Base-by-base conservation (phyloP, 2,888 invertebrate genomes). In the Drosophila diplacantha region DNA sequence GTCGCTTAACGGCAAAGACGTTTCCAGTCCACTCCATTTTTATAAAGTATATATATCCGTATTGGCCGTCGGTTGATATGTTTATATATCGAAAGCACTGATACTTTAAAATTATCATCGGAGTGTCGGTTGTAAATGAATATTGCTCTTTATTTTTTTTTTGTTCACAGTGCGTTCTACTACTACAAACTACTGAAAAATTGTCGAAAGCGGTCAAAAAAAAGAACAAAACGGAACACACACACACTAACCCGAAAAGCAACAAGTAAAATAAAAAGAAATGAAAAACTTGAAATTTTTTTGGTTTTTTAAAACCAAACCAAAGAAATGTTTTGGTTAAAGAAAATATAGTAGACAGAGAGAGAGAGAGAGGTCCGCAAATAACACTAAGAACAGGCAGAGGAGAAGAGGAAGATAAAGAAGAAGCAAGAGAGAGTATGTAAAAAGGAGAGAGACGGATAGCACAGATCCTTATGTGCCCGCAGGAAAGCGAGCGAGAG, bases 51-150 rank as follows among this genome's bases (percentile, higher is more conserved):
- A 26, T 44, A 8, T 29, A 5, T 26, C 4, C 14, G 16, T 29
- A 18, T 44, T 16, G 4, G 12, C n/a, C 20, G 26, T 29, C 12
- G 50, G 35, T 51, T 29, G 29, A 20, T 44, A 50, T 55, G n/a
- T 44, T 44, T 24, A 31, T 29, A 31, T 52, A 16, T 43, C n/a
- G 1, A 1, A 44, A 18, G 31, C n/a, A 41, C 11, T 11, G 24
- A 38, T 24, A 31, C 18, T 29, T 58, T 44, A 9, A 59, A 20
- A 44, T 46, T 38, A 37, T 58, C 56, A 20, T 41, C 41, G 1
- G 41, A 34, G 38, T 31, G 44, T 59, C 58, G 58, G 44, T 58
- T 44, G 44, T 38, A 58, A 26, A 38, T 55, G 43, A 55, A 32
- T 14, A 8, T 16, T 29, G 44, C 31, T 46, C 31, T 20, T 12